Evolutionary conservation across 2,888 invertebrate species (phyloP).

Genomic region (Agrypnus murinus): DNA sequence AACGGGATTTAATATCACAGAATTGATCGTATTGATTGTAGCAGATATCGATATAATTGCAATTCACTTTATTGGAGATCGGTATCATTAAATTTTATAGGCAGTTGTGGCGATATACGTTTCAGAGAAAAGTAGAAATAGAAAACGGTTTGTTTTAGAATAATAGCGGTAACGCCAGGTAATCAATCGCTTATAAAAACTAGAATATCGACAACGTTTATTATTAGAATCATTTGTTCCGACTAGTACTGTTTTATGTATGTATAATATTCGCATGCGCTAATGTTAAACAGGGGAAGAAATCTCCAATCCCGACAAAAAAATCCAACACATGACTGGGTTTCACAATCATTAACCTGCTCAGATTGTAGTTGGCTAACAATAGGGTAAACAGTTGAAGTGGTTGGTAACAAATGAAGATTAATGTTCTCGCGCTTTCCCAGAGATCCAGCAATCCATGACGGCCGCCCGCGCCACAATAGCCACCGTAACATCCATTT

Average conservation of each 20-base stretch:
- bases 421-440: constrained; percentile 68
- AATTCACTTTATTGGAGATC: constrained; percentile 46
- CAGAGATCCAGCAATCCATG: constrained; percentile 60
- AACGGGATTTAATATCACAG: constrained; percentile 52
- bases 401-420: constrained; percentile 71
- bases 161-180: constrained; percentile 28
- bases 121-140: constrained; percentile 38
- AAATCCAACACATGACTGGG: constrained; percentile 35
- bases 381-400: constrained; percentile 69
- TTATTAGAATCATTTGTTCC: too few species aligned
- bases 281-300: not conserved
- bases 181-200: constrained; percentile 20
- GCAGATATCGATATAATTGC: constrained; percentile 53
- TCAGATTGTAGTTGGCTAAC: constrained; percentile 63
- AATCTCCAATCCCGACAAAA: constrained; percentile 14
- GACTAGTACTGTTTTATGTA: not conserved
- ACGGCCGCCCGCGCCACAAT: constrained; percentile 54
- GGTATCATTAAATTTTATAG: constrained; percentile 49
- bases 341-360: constrained; percentile 57
- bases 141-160: constrained; percentile 36
- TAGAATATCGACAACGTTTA: too few species aligned
- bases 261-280: not conserved
- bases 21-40: constrained; percentile 63
- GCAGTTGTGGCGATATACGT: constrained; percentile 34
- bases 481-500: constrained; percentile 61